phyloP scores from a whole-genome alignment of 2,113 vertebrate species.

The Apaloderma vittatum region DNA sequence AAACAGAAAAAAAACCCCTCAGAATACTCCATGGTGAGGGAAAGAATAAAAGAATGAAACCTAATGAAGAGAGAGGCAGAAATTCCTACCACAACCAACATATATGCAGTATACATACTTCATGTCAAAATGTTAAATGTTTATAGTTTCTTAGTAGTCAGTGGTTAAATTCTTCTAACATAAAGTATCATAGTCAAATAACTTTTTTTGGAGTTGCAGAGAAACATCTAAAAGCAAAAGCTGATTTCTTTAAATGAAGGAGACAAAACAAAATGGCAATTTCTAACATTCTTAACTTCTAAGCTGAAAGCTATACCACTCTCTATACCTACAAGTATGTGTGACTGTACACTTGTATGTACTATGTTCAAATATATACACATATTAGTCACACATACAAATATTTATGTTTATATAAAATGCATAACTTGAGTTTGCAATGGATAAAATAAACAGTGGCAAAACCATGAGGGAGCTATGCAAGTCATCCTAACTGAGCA shows the following conservation, averaged over 20 bases:
- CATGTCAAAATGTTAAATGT: not conserved
- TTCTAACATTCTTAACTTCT: not conserved
- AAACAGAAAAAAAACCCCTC: not conserved
- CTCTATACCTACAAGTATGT: not conserved
- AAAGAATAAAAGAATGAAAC: not conserved
- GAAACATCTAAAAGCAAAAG: not conserved
- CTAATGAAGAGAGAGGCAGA: not conserved
- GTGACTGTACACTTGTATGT: not conserved
- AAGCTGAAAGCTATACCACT: not conserved
- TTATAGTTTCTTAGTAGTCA: not conserved
- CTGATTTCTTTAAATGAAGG: not conserved
- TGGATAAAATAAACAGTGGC: not conserved
- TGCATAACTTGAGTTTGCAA: not conserved
- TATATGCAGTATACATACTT: not conserved
- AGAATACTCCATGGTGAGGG: not conserved
- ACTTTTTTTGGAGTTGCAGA: not conserved
- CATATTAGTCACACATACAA: not conserved
- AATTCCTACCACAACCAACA: not conserved
- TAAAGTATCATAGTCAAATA: not conserved
- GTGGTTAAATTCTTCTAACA: not conserved
- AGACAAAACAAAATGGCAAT: not conserved
- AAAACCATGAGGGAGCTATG: constrained; percentile 11
- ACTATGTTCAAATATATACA: not conserved
- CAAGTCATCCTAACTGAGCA: constrained; percentile 24
- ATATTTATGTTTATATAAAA: constrained; percentile 20